Evolutionary conservation across 2,888 invertebrate species (phyloP), one percentile per base, ranked within the genome.

Genomic region (Calephelis perditalis): DNA sequence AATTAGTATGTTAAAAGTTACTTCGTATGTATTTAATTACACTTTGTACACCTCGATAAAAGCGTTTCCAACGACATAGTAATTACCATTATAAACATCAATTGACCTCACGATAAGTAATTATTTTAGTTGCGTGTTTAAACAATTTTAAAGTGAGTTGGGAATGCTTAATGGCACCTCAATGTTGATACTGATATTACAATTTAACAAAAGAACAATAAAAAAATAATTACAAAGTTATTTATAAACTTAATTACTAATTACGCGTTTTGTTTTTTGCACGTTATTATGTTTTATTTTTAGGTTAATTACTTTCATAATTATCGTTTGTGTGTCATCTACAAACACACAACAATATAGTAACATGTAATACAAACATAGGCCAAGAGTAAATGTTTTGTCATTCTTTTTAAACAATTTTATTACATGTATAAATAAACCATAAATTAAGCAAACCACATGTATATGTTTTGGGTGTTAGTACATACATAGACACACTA

Each of bases 41-140:
- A 10, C 15, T 49, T 26, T 26, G 49, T 49, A 49, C 26, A 47
- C 47, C 15, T 26, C 12, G 12, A 12, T 15, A 12, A 26, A 7
- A 15, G 12, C 15, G 49, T 15, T 49, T 49, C 49, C 15, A 26
- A 15, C 49, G 49, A 9, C 49, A 49, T 49, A 8, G 15, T 15
- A 49, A 49, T 49, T 49, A 26, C 26, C 15, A 49, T 49, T 49
- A 49, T 49, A 26, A 49, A 26, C 15, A 12, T 47, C n/a, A 49
- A 49, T 49, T 49, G 12, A 49, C 49, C 9, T 15, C 40, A 40
- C 9, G 15, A 10, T 49, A 49, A 49, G 49, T 49, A 49, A 49
- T 49, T 49, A 49, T 49, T 49, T 49, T 49, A 49, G 49, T 49
- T 49, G 15, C 49, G 49, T 49, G 49, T 49, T 49, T 49, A 12